Evolutionary conservation across 2,888 invertebrate genomes (phyloP), one percentile per base, ranked within the genome.

Genomic region (Colostygia pectinataria): DNA sequence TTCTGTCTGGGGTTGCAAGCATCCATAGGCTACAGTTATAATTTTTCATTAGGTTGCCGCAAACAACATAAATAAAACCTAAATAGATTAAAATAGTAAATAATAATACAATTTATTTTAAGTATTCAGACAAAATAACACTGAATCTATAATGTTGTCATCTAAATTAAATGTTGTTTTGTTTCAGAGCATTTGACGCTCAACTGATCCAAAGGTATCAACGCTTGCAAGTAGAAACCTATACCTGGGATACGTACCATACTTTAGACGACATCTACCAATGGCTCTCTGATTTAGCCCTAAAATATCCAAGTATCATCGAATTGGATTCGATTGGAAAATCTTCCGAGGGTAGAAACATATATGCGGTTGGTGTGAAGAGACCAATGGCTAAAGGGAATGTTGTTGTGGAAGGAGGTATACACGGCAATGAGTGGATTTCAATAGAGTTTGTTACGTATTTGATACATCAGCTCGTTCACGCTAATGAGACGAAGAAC

Each of bases 371-470:
- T 1, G 56, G 59, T 9, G 53, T 86, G 0, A 58, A 42, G 9
- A 57, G 57, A 8, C 27, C 31, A 1, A 53, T 53, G 1, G 40
- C 59, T 0, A 91, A 79, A 55, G 80, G 72, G 8, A 91, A 69
- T 4, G 84, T 93, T 3, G 88, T 93, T 23, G 68, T 93, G 2
- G 94, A 93, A 69, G 91, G 81, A 23, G 91, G 91, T 1, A 92
- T 94, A 36, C 95, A 95, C 69, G 94, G 94, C 0, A 91, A 95
- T 33, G 96, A 97, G 79, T 96, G 94, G 94, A 91, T 94, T 8
- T 77, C 92, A 0, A 85, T 92, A 0, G 93, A 93, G 0, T 91
- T 92, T 4, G 91, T 92, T 0, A 91, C 92, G 0, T 94, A 91
- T 62, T 77, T 94, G 1, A 59, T 92, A 7, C 80, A 92, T 55